Percentiles rank a stretch among this genome's conserved stretches.
These are phyloP conservation scores for Cynocephalus volans DNA, from an alignment of 2,113 vertebrate species.

Conservation along the genomic window DNA sequence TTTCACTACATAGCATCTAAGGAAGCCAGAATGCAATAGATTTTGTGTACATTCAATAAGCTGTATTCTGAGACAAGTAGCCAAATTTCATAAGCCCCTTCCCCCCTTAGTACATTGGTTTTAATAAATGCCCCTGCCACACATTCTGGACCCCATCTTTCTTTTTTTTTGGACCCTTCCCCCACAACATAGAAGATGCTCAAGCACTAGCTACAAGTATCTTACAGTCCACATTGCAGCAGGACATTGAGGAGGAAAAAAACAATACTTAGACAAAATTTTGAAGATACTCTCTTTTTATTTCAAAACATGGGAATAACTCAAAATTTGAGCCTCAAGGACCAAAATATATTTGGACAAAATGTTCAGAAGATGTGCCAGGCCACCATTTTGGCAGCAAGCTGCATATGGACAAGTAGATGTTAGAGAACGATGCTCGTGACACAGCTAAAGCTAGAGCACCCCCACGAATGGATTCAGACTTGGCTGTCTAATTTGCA, in stretches of 20 bases:
- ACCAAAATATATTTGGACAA: conserved; percentile 69
- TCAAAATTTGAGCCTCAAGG: conserved; percentile 76
- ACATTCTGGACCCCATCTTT: not conserved
- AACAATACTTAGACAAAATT: not conserved
- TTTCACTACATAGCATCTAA: conserved; percentile 21
- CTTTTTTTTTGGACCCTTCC: not conserved
- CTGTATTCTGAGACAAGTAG: conserved; percentile 46
- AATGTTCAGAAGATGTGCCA: conserved; percentile 72
- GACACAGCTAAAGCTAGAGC: conserved; percentile 64
- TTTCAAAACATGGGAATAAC: conserved; percentile 77
- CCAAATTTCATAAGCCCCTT: not conserved
- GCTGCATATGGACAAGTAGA: conserved; percentile 46
- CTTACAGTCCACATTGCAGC: not conserved
- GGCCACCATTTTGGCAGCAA: conserved; percentile 62
- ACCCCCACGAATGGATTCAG: conserved; percentile 69
- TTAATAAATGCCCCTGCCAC: not conserved
- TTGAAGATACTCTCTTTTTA: conserved; percentile 80
- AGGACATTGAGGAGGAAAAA: conserved; percentile 8
- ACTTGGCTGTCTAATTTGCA: conserved; percentile 75
- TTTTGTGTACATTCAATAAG: not conserved
- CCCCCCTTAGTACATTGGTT: not conserved
- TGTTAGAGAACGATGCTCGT: conserved; percentile 27
- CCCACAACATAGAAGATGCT: not conserved
- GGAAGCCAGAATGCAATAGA: conserved; percentile 34
- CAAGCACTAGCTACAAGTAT: not conserved